Conservation (phyloP, 2,888 invertebrate species). For the Temnothorax rugatulus region DNA sequence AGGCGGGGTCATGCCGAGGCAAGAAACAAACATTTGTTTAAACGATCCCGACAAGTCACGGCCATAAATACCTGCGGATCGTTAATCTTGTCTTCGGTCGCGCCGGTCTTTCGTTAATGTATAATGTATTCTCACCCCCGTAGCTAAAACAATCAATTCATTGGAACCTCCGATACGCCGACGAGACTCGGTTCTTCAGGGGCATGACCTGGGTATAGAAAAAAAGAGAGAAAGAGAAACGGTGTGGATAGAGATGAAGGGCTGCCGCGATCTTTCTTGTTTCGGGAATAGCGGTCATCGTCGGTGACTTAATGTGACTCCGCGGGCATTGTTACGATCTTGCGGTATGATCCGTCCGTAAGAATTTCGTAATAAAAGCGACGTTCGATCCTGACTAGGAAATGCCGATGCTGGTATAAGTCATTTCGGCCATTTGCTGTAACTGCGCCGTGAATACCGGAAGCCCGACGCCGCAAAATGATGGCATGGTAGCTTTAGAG, state of each 20-base stretch:
- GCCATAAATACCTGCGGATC: constrained; percentile 79
- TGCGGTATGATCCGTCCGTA: not conserved
- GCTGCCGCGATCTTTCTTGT: not conserved
- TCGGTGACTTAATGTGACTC: constrained; percentile 39
- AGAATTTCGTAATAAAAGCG: constrained; percentile 41
- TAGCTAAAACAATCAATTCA: constrained; percentile 81
- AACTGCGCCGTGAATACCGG: constrained; percentile 53
- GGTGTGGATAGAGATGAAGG: constrained; percentile 53
- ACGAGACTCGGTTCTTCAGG: constrained; percentile 41
- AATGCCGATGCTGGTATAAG: constrained; percentile 49
- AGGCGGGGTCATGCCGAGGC: constrained; percentile 64
- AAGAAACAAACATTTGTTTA: constrained; percentile 83
- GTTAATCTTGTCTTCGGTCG: constrained; percentile 81
- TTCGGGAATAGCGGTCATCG: constrained; percentile 18
- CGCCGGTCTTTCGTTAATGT: constrained; percentile 79
- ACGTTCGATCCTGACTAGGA: constrained; percentile 44
- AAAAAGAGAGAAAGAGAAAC: constrained; percentile 11
- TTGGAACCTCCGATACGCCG: constrained; percentile 39
- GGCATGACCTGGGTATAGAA: not conserved
- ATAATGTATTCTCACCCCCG: constrained; percentile 82
- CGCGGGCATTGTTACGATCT: constrained; percentile 26
- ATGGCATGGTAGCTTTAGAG: constrained; percentile 40
- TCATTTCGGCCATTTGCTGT: constrained; percentile 50
- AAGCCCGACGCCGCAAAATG: constrained; percentile 49
- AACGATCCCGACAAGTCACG: constrained; percentile 81